Conservation (phyloP, 92 coral and sea anemone genomes). For the Blastomussa wellsi region DNA sequence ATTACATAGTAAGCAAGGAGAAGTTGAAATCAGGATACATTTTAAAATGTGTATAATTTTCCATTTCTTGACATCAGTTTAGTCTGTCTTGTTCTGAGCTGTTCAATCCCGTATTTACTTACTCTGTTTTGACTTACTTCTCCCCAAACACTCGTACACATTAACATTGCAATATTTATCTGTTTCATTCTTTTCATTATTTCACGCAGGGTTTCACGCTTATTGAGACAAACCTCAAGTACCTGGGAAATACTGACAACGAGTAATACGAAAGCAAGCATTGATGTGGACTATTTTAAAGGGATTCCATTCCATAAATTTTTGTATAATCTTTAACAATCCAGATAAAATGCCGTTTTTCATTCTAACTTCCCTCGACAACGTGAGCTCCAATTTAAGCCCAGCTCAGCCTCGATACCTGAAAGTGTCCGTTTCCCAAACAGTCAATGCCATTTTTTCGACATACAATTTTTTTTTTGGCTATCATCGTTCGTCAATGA, state of each 20-base stretch:
- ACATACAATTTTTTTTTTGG: no score
- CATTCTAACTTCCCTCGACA: background rate
- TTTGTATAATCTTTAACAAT: background rate
- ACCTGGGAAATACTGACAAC: background rate
- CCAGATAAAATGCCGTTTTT: background rate
- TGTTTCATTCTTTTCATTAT: background rate
- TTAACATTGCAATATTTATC: background rate
- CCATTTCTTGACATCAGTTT: background rate
- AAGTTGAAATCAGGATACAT: background rate
- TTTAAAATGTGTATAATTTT: background rate
- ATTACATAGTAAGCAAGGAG: background rate
- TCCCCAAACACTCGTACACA: background rate
- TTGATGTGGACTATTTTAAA: background rate
- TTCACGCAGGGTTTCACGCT: background rate
- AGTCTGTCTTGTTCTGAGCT: background rate
- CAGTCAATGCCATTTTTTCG: no score
- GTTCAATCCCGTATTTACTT: background rate
- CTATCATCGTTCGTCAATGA: no score
- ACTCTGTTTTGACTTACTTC: background rate
- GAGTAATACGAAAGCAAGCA: background rate
- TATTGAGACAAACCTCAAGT: background rate
- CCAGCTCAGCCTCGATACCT: background rate
- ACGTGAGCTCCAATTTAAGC: background rate
- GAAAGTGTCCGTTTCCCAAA: no score
- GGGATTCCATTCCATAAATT: no score